A percentile compares a stretch with the other conserved stretches of the same genome.
phyloP scores from a whole-genome alignment of 2,888 invertebrate genomes.

The Spisula subtruncata region DNA sequence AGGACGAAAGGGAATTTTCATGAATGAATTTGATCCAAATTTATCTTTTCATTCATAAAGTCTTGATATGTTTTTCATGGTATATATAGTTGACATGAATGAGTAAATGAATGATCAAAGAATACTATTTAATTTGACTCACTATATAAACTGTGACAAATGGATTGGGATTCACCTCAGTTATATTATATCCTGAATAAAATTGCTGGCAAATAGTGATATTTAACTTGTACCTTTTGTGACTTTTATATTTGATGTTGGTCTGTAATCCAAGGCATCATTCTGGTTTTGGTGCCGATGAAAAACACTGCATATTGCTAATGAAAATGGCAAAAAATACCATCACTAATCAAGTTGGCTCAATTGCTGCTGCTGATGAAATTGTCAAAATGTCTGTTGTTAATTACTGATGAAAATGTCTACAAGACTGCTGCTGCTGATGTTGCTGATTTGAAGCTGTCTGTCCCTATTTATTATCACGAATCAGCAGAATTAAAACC shows the following conservation, averaged over 20 bases:
- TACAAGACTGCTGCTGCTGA: no score
- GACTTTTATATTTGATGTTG: not conserved
- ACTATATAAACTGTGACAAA: not conserved
- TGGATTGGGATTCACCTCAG: not conserved
- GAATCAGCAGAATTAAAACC: no score
- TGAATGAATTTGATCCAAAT: conserved; percentile 28
- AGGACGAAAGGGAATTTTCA: conserved; percentile 33
- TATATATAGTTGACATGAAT: conserved; percentile 38
- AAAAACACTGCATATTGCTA: no score
- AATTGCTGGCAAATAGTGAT: not conserved
- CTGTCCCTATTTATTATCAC: no score
- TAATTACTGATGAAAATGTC: no score
- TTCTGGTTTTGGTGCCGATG: not conserved
- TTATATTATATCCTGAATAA: not conserved
- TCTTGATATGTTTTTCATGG: conserved; percentile 35
- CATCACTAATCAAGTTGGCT: no score
- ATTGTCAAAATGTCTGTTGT: no score
- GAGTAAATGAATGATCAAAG: conserved; percentile 41
- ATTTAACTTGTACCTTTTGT: not conserved
- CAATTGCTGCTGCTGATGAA: no score
- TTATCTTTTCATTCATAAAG: conserved; percentile 34
- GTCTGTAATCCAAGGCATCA: not conserved
- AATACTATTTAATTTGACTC: not conserved
- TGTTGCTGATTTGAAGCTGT: no score
- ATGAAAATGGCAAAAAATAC: no score